phyloP scores from a whole-genome alignment of 2,113 vertebrate species.

The Australoheros scitulus region DNA sequence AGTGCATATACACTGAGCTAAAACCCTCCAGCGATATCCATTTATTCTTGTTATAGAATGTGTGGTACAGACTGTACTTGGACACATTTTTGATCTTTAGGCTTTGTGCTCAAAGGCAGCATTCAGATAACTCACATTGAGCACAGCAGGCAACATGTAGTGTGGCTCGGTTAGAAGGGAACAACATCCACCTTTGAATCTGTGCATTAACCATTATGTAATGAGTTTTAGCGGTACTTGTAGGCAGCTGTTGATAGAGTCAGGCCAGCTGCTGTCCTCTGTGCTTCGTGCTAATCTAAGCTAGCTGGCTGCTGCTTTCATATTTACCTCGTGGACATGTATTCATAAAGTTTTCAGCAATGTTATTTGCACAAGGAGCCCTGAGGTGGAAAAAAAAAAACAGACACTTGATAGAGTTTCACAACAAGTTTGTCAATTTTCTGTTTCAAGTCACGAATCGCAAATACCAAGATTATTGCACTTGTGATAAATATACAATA shows the following conservation, averaged over 20 bases:
- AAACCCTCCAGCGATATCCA: constrained; percentile 7
- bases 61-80: no score
- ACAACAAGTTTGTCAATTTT: neutral
- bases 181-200: fast-evolving
- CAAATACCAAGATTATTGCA: no score
- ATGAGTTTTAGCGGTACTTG: neutral
- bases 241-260: neutral
- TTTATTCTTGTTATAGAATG: constrained; percentile 5
- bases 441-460: neutral
- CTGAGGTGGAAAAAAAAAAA: neutral
- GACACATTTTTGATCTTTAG: neutral
- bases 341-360: neutral
- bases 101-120: neutral
- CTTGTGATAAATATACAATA: neutral
- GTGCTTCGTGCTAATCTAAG: neutral
- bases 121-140: neutral
- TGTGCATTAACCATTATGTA: neutral
- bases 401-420: neutral
- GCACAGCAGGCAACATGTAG: neutral
- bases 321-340: neutral
- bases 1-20: neutral
- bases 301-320: neutral
- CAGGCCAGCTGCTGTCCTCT: neutral
- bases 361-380: neutral
- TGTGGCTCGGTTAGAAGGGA: neutral